Evolutionary conservation across 1,140 invertebrate species (phyloP), one percentile per base, ranked within the genome.

Genomic region (Aleiodes sp.): DNA sequence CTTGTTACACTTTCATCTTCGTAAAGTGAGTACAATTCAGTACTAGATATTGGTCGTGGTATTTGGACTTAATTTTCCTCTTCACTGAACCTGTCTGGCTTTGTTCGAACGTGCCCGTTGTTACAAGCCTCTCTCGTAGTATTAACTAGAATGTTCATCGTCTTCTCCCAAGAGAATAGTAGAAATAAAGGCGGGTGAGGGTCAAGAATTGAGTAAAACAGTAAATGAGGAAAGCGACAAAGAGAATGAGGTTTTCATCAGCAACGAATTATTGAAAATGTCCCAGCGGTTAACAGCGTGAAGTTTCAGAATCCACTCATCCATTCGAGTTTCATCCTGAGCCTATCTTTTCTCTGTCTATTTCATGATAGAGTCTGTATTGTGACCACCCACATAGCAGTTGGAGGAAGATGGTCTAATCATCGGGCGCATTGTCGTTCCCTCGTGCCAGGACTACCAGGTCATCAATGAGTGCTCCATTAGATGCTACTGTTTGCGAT

Each of bases 371-470:
- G 16, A 14, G 4, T 57, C 14, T 16, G 52, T 28, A 64, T 67
- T 37, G 16, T 46, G 66, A 7, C 43, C 60, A 69, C 67, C 67
- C 60, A 24, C 67, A 69, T 69, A 14, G 67, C 10, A 8, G 6
- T 28, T 21, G n/a, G 24, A 35, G 14, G 70, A 78, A 72, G 75
- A 69, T 70, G 73, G 74, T 79, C 74, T 77, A 80, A 81, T 82
- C 78, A 78, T 80, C 78, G 71, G 69, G 46, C 66, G 70, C 70
- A 80, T 78, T 76, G 76, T 78, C 72, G 65, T 31, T 62, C 61
- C 56, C 41, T 62, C 59, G 43, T 65, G 56, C 41, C 16, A 14
- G 31, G 39, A 62, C 28, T 68, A 24, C 35, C 31, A 39, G 37
- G 14, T 68, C 65, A 57, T 66, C 67, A 62, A 52, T 78, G 72